These are phyloP conservation scores for Diarsia rubi DNA, from an alignment of 2,888 invertebrate genomes.

Conservation along the genomic window DNA sequence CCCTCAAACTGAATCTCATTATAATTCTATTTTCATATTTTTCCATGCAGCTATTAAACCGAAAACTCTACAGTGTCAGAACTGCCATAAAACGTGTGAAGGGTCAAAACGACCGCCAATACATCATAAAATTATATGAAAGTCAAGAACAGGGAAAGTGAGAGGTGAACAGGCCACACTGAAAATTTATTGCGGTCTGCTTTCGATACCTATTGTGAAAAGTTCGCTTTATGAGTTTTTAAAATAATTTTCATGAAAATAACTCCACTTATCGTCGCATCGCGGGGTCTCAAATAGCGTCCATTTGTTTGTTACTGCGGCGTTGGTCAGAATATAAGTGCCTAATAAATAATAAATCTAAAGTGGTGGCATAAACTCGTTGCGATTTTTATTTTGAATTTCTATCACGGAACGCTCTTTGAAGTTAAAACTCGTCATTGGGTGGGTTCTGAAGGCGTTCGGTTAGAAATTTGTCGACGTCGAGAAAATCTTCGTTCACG, in stretches of 20 bases:
- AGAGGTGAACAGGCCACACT: conserved; percentile 84
- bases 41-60: conserved; percentile 63
- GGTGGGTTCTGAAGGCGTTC: conserved; percentile 76
- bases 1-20: conserved; percentile 50
- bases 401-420: conserved; percentile 48
- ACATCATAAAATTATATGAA: conserved; percentile 91
- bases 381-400: conserved; percentile 58
- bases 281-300: conserved; percentile 62
- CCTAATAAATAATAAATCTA: conserved; percentile 61
- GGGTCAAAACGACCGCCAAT: conserved; percentile 88
- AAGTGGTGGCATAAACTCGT: conserved; percentile 39
- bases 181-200: conserved; percentile 89
- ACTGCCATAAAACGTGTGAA: conserved; percentile 88
- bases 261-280: conserved; percentile 74
- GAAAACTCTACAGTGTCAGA: conserved; percentile 76
- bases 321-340: conserved; percentile 48
- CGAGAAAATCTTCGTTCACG: conserved; percentile 83
- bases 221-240: conserved; percentile 83
- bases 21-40: conserved; percentile 59
- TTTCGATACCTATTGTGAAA: conserved; percentile 89
- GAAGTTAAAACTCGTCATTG: conserved; percentile 54
- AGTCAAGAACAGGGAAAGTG: conserved; percentile 89
- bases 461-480: conserved; percentile 82
- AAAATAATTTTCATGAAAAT: conserved; percentile 85
- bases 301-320: conserved; percentile 55